phyloP scores from a whole-genome alignment of 1,140 invertebrate genomes.

The Pissodes strobi region DNA sequence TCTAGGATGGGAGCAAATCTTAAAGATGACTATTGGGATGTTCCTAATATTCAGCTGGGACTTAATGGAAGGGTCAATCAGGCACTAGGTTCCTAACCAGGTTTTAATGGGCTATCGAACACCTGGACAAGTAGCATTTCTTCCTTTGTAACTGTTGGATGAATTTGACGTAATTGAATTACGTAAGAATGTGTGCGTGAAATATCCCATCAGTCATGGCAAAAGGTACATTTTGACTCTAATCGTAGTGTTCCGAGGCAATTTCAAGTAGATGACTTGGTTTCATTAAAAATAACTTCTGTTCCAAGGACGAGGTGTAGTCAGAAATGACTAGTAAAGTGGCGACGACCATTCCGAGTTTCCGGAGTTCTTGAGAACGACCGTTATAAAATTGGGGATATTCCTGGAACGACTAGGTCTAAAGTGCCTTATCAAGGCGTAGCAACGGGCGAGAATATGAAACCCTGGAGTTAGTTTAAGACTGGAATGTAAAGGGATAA shows the following conservation, averaged over 20 bases:
- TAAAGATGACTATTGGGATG: slow-evolving; percentile 18
- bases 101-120: slow-evolving; percentile 25
- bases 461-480: slow-evolving; percentile 22
- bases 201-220: slow-evolving; percentile 24
- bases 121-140: slow-evolving; percentile 1
- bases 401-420: slow-evolving; percentile 48
- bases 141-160: not conserved
- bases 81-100: slow-evolving; percentile 13
- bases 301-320: slow-evolving; percentile 27
- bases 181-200: slow-evolving; percentile 10
- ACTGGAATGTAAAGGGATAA: too few species aligned
- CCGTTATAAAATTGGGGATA: slow-evolving; percentile 47
- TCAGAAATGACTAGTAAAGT: slow-evolving; percentile 8
- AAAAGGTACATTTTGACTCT: slow-evolving; percentile 22
- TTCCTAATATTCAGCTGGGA: too few species aligned
- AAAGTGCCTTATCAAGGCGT: slow-evolving; percentile 6
- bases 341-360: slow-evolving; percentile 42
- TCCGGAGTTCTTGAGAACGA: slow-evolving; percentile 40
- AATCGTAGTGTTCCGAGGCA: too few species aligned
- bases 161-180: slow-evolving; percentile 16
- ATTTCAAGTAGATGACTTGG: slow-evolving; percentile 24
- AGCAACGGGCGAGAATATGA: slow-evolving; percentile 22
- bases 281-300: slow-evolving; percentile 46
- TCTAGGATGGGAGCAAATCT: slow-evolving; percentile 32
- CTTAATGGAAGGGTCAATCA: slow-evolving; percentile 31